Conservation (phyloP, 2,888 invertebrate species). For the Mantis religiosa region DNA sequence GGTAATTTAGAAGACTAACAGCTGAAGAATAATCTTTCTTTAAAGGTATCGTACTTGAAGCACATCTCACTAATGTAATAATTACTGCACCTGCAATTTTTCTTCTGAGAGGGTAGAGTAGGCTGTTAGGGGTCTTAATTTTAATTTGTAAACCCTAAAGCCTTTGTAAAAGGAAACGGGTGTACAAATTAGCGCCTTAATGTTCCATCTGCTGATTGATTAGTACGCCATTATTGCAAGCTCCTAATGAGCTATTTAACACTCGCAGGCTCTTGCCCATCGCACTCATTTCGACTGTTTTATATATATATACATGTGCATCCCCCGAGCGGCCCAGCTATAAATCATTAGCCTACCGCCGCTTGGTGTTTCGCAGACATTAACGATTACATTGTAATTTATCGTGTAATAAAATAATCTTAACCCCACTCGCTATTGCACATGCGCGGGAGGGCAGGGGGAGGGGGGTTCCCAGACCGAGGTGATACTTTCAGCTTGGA, state of each 20-base stretch:
- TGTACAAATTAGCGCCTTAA: not conserved
- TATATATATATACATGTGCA: not conserved
- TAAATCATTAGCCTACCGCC: not conserved
- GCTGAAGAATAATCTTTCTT: too few species aligned
- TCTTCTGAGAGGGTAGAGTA: not conserved
- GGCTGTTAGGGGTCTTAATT: not conserved
- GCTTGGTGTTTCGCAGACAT: not conserved
- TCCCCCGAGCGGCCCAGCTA: not conserved
- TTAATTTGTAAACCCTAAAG: not conserved
- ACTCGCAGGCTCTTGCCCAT: not conserved
- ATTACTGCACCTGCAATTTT: not conserved
- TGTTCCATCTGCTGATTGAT: not conserved
- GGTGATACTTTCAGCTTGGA: not conserved
- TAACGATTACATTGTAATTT: slow-evolving; percentile 13
- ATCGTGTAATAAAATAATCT: slow-evolving; percentile 8
- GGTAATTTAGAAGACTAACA: too few species aligned
- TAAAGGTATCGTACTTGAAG: not conserved
- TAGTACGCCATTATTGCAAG: not conserved
- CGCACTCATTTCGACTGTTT: not conserved
- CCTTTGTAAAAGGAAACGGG: not conserved
- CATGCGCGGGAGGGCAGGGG: not conserved
- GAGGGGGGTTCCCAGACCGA: not conserved
- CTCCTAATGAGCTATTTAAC: not conserved
- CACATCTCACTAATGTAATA: not conserved
- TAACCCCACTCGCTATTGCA: not conserved